Base-by-base conservation (phyloP, 2,113 vertebrate genomes). In the Limanda limanda region DNA sequence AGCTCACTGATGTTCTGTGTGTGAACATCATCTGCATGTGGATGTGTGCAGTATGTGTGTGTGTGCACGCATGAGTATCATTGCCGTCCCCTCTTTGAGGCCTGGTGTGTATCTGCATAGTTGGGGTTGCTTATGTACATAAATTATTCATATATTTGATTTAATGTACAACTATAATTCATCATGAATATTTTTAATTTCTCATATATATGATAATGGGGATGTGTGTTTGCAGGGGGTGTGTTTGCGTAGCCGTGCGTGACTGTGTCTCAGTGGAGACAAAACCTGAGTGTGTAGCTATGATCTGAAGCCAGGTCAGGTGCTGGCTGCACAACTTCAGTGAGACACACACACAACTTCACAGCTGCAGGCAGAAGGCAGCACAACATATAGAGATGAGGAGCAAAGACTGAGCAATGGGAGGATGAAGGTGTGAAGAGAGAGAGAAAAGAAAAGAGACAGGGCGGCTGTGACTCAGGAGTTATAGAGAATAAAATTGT, bases 181-280 rank as follows among this genome's bases (percentile, higher is more conserved):
- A 78, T 84, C 74, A 77, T 84, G 85, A 85, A 80, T 87, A 81
- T 83, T 79, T 86, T 79, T 83, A 79, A 89, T 90, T 78, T 73
- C 76, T 89, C 83, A 91, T 91, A 88, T 90, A 86, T 92, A 92
- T 92, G 90, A 87, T 90, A 89, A 91, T 90, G 15, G 61, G 57
- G 15, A 62, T 55, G 69, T 78, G 76, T 85, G 76, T 81, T 87
- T 90, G 78, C 42, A 58, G 4, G 24, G 81, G 81, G 15, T 9
- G 56, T 52, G 62, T 74, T 67, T 85, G 71, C 45, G 55, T 73
- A 71, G 42, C 27, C 59, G 73, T 72, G 77, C 47, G 17, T 64
- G 80, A 17, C 55, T 60, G 76, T 61, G 73, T 56, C 20, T 64
- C 21, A 15, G 57, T 67, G 31, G 55, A 70, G 75, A 76, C 7